Percentiles rank a stretch among this genome's conserved stretches.
These are phyloP conservation scores for Tiliacea citrago DNA, from an alignment of 2,888 invertebrate genomes.

Conservation along the genomic window DNA sequence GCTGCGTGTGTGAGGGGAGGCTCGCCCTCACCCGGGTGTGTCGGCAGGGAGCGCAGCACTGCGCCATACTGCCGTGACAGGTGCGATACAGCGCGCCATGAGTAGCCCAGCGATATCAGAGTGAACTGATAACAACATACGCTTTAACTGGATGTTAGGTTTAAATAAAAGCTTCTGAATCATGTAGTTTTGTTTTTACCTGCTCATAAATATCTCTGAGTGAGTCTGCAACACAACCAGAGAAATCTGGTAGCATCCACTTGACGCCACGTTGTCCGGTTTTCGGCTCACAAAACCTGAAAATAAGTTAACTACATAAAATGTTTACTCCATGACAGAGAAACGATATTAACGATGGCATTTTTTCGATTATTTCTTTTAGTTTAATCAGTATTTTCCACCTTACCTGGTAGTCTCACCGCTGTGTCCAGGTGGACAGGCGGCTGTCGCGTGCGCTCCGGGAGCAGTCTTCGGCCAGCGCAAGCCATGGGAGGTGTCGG, in stretches of 20 bases:
- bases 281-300: constrained; percentile 87
- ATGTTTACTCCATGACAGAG: background rate
- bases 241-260: constrained; percentile 95
- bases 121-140: constrained; percentile 75
- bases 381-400: background rate
- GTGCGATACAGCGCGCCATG: constrained; percentile 90
- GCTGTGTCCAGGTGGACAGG: constrained; percentile 89
- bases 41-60: constrained; percentile 87
- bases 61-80: constrained; percentile 90
- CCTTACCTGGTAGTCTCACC: constrained; percentile 84
- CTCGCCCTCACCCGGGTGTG: constrained; percentile 92
- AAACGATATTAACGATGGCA: background rate
- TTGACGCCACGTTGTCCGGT: constrained; percentile 91
- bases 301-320: constrained; percentile 43
- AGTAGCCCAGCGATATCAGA: constrained; percentile 91
- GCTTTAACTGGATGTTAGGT: background rate
- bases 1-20: constrained; percentile 90
- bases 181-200: constrained; percentile 78
- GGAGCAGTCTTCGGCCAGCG: constrained; percentile 93
- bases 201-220: constrained; percentile 92
- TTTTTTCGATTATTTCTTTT: background rate
- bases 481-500: constrained; percentile 90
- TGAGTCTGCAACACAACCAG: constrained; percentile 93
- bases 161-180: background rate
- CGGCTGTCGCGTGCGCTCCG: constrained; percentile 91